Percentiles rank a stretch among this genome's conserved stretches.
Conservation (phyloP, 1,140 invertebrate species). For the Rhagoletis zephyria region DNA sequence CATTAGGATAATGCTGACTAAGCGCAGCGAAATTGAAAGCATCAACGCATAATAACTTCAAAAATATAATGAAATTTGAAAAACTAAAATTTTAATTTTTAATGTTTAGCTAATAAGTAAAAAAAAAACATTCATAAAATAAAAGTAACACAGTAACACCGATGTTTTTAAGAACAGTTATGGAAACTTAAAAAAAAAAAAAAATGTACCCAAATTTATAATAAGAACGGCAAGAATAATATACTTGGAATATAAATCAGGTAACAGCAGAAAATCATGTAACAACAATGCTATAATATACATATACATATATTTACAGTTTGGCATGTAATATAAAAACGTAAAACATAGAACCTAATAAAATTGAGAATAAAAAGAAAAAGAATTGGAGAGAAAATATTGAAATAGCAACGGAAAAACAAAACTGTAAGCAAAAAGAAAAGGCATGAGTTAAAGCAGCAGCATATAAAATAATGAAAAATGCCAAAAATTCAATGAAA, state of each 20-base stretch:
- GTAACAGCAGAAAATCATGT: neutral
- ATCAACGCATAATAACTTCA: neutral
- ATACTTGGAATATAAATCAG: constrained; percentile 9
- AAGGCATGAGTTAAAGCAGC: neutral
- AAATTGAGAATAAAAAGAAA: neutral
- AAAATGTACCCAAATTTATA: neutral
- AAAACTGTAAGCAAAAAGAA: neutral
- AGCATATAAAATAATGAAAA: neutral
- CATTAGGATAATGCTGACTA: neutral
- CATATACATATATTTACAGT: constrained; percentile 17
- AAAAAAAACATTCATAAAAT: constrained; percentile 54
- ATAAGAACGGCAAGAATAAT: neutral
- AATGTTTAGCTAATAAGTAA: constrained; percentile 51
- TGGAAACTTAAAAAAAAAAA: neutral
- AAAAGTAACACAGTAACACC: constrained; percentile 40
- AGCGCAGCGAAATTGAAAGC: neutral
- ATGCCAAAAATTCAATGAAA: neutral
- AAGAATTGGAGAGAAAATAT: neutral
- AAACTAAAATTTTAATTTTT: constrained; percentile 1
- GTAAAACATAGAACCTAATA: neutral
- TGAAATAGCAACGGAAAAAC: neutral
- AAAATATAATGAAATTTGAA: neutral
- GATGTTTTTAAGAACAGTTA: neutral
- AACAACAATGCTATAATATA: neutral
- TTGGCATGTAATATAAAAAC: neutral